Conservation (phyloP, 2,888 invertebrate genomes). For the Dendrolimus pini region DNA sequence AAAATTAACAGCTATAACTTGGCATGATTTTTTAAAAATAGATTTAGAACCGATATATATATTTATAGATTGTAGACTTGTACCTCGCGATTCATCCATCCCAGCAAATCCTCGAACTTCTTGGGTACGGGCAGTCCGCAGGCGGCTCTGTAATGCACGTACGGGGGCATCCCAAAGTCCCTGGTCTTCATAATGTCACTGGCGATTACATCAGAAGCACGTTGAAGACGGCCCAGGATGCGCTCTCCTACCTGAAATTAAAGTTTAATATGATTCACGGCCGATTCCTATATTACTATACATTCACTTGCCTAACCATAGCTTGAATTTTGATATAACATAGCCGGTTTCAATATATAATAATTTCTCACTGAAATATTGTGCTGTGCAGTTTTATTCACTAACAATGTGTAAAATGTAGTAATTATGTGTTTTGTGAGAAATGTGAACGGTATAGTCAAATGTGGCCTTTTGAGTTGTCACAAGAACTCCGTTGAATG, state of each 20-base stretch:
- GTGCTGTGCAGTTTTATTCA: no score
- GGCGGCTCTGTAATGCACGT: conserved; percentile 87
- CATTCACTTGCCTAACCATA: no score
- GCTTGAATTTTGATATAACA: neutral
- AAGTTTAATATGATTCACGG: neutral
- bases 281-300: neutral
- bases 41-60: no score
- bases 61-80: no score
- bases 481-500: no score
- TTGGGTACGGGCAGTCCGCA: conserved; percentile 84
- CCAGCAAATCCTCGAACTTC: conserved; percentile 82
- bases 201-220: conserved; percentile 29
- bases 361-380: neutral
- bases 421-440: no score
- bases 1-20: no score
- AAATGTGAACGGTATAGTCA: no score
- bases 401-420: no score
- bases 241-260: conserved; percentile 29
- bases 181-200: conserved; percentile 65
- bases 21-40: no score
- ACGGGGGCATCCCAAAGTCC: conserved; percentile 89
- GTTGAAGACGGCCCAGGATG: conserved; percentile 24
- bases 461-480: no score
- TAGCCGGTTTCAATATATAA: no score
- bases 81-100: conserved; percentile 73